These are phyloP conservation scores for Tragelaphus strepsiceros DNA, from an alignment of 2,113 vertebrate genomes.

Conservation along the genomic window DNA sequence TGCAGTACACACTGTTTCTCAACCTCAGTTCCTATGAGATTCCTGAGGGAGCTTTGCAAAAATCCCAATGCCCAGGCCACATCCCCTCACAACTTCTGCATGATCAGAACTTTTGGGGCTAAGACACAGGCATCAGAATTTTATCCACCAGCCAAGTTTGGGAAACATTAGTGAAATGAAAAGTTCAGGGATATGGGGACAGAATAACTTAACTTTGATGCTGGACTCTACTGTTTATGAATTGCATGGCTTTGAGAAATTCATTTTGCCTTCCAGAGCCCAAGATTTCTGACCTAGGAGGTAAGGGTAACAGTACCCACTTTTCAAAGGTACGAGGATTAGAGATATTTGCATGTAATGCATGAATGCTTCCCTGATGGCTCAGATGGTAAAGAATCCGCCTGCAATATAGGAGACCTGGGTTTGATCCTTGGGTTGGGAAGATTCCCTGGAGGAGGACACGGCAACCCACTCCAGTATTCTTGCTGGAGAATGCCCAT, in stretches of 20 bases:
- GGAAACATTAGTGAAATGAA: background rate
- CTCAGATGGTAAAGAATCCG: background rate
- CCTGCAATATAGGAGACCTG: background rate
- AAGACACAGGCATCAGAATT: background rate
- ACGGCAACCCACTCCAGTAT: background rate
- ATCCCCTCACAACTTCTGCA: background rate
- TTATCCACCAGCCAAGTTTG: background rate
- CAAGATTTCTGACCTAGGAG: background rate
- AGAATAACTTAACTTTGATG: background rate
- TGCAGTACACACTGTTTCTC: fast-evolving
- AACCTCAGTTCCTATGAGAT: background rate
- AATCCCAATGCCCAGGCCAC: background rate
- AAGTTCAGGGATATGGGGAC: background rate
- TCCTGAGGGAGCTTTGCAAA: background rate
- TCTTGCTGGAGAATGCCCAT: background rate
- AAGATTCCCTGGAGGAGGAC: background rate
- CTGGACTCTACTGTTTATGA: background rate
- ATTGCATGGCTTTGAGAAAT: background rate
- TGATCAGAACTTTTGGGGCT: background rate
- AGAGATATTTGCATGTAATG: background rate
- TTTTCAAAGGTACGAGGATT: background rate
- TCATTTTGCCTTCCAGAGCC: background rate
- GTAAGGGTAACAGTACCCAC: background rate
- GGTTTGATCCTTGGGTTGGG: background rate
- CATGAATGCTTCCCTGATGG: background rate